A percentile compares a stretch with the other conserved stretches of the same genome.
Evolutionary conservation across 1,140 invertebrate species (phyloP).

Genomic region (Saxidomus purpurata): DNA sequence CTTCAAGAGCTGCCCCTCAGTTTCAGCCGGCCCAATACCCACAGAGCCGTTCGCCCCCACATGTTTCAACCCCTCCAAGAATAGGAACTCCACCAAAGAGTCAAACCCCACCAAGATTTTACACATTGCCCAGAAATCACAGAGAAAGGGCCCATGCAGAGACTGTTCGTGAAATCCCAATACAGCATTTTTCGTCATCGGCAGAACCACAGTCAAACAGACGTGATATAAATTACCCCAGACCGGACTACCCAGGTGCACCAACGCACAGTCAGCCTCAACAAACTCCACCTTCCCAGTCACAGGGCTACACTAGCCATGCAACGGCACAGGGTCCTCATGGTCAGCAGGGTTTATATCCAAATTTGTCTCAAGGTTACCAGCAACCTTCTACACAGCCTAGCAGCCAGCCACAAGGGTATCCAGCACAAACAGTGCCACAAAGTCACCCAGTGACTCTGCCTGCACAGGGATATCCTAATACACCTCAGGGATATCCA

Average conservation of each 20-base stretch:
- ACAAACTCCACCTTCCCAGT: neutral
- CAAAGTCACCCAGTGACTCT: neutral
- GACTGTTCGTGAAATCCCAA: conserved; percentile 61
- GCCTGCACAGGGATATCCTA: neutral
- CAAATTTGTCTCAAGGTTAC: neutral
- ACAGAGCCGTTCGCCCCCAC: conserved; percentile 65
- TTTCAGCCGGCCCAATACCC: conserved; percentile 23
- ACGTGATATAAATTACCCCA: neutral
- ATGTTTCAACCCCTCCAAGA: conserved; percentile 71
- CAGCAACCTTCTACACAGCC: neutral
- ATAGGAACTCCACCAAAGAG: conserved; percentile 13
- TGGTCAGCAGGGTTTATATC: neutral
- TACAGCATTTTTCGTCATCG: conserved; percentile 51
- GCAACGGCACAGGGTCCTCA: conserved; percentile 30
- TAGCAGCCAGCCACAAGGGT: neutral
- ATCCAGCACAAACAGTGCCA: conserved; percentile 7
- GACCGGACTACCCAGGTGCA: conserved; percentile 49
- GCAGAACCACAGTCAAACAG: neutral
- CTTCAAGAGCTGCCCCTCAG: conserved; percentile 2
- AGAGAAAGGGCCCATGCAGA: neutral
- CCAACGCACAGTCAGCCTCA: conserved; percentile 8
- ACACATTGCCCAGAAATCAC: conserved; percentile 33
- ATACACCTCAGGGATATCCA: neutral
- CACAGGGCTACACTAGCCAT: conserved; percentile 9
- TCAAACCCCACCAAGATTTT: conserved; percentile 37